Percentiles rank a stretch among this genome's conserved stretches.
Conservation (phyloP, 2,888 invertebrate species). For the Melanostoma scalare region DNA sequence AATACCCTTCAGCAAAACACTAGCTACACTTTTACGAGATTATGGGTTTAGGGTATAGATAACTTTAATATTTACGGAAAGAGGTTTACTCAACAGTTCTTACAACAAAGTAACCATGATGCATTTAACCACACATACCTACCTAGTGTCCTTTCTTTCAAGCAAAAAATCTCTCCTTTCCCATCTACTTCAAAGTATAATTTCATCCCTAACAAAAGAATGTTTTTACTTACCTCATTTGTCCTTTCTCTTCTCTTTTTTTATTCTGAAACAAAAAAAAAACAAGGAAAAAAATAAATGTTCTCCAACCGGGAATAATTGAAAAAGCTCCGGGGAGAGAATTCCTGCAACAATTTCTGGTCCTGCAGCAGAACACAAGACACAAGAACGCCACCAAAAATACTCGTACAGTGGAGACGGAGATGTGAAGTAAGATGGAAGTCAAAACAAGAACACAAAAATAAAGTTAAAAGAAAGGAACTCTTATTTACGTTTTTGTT, state of each 20-base stretch:
- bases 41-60: not conserved
- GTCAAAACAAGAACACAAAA: not conserved
- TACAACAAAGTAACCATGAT: conserved; percentile 20
- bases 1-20: not conserved
- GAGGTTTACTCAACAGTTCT: not conserved
- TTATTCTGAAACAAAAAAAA: not conserved
- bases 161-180: not conserved
- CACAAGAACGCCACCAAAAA: not conserved
- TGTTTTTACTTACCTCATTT: conserved; percentile 20
- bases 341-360: conserved; percentile 29
- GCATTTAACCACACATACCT: not conserved
- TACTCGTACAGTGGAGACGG: not conserved
- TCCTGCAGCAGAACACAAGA: conserved; percentile 5
- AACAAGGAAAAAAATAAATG: not conserved
- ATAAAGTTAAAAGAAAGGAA: conserved; percentile 30
- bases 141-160: conserved; percentile 1
- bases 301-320: conserved; percentile 44
- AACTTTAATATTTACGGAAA: not conserved
- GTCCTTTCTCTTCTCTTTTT: not conserved
- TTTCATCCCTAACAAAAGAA: conserved; percentile 7
- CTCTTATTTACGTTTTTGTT: conserved; percentile 62
- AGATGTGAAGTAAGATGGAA: not conserved
- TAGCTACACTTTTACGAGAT: not conserved
- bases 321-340: conserved; percentile 37
- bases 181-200: not conserved